Base-by-base conservation (phyloP, 2,113 vertebrate genomes). In the Alligator mississippiensis region DNA sequence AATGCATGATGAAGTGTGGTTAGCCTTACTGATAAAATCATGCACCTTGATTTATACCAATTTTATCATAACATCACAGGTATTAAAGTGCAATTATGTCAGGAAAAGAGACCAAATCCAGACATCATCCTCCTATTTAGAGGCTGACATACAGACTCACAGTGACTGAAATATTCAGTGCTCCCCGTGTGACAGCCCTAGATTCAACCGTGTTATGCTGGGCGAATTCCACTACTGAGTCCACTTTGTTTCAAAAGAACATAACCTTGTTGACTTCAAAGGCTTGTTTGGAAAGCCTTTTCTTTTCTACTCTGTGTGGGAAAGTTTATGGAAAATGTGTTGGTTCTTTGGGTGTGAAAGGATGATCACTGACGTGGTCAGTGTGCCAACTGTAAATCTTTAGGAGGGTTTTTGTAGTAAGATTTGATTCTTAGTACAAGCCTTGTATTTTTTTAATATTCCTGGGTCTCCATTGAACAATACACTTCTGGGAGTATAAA, bases 61-160 rank as follows among this genome's bases (percentile, higher is more conserved):
- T 38, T 38, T 60, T 5, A 0, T 13, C 18, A 10, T 14, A 14
- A 54, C 5, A 28, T 47, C 14, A 54, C 74, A 28, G 74, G 17
- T 74, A 59, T n/a, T 2, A 25, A 3, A 4, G 2, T 0, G 18
- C 0, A 19, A 11, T 7, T 3, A 30, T 10, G 10, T 10, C 84
- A 62, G 1, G 0, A 13, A 0, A 0, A 4, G 62, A 62, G 15
- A 10, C 25, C 0, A 0, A 27, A 60, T 68, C 57, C 66, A 38
- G 85, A 11, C 9, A 2, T 0, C 0, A 11, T 19, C 7, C 58
- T 63, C 9, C 16, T 68, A 75, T 70, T 17, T 70, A 3, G 30
- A 34, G 19, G 66, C 30, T 19, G 34, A 22, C 1, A 0, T 1
- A 75, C 10, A 3, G 68, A 19, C 19, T 17, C 27, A 13, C 60